Conservation (phyloP, 2,888 invertebrate species). For the Caenorhabditis imperialis region DNA sequence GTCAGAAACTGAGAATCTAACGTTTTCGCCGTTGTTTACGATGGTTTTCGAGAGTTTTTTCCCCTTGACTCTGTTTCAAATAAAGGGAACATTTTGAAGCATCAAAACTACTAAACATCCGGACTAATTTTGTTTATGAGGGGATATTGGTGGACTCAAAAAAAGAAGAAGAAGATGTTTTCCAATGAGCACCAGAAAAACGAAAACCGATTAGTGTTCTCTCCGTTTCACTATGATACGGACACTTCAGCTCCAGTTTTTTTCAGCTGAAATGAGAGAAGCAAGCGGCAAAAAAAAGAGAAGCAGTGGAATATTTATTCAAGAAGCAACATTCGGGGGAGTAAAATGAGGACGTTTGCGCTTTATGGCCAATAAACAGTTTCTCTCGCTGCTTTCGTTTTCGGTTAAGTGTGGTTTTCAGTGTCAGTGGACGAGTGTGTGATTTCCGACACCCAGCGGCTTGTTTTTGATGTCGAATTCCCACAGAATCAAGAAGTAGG, state of each 20-base stretch:
- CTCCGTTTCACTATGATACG: conserved; percentile 22
- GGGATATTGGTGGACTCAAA: conserved; percentile 7
- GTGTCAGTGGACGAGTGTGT: conserved; percentile 27
- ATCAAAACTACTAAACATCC: too few relatives aligned
- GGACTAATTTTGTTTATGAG: conserved; percentile 43
- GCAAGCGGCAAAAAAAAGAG: conserved; percentile 2
- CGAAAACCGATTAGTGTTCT: conserved; percentile 47
- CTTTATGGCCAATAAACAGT: conserved; percentile 41
- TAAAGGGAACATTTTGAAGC: too few relatives aligned
- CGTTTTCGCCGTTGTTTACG: too few relatives aligned
- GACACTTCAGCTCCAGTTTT: too few relatives aligned
- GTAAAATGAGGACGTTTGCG: neutral
- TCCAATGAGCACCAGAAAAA: conserved; percentile 2
- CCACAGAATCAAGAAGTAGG: conserved; percentile 64
- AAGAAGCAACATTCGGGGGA: conserved; percentile 27
- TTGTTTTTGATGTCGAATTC: conserved; percentile 56
- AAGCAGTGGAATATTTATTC: conserved; percentile 35
- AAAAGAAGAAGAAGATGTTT: conserved; percentile 16
- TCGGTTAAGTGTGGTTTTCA: too few relatives aligned
- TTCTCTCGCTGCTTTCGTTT: too few relatives aligned
- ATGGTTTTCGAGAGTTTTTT: too few relatives aligned
- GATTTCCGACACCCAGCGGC: conserved; percentile 5
- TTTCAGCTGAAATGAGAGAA: conserved; percentile 12
- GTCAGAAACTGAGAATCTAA: conserved; percentile 1
- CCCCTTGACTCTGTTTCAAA: too few relatives aligned